These are phyloP conservation scores for Napeogenes sylphis DNA, from an alignment of 2,888 invertebrate genomes.

Conservation along the genomic window DNA sequence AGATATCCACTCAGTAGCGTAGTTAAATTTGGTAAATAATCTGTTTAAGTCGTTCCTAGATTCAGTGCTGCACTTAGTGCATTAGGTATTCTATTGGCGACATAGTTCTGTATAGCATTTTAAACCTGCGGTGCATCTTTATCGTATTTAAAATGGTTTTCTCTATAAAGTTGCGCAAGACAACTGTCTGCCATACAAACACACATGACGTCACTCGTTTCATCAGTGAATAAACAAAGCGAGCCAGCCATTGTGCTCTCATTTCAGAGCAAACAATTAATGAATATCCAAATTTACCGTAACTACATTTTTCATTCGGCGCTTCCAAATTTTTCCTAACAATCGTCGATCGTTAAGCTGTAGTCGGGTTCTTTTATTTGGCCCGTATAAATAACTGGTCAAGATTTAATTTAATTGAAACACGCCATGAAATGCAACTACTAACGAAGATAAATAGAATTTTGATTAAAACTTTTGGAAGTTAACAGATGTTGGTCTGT, in stretches of 20 bases:
- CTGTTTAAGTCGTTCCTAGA: neutral
- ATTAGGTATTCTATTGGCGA: neutral
- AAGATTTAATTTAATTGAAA: slow-evolving; percentile 63
- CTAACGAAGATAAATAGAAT: slow-evolving; percentile 66
- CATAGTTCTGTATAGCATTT: slow-evolving; percentile 4
- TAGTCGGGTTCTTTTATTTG: slow-evolving; percentile 31
- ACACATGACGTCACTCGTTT: slow-evolving; percentile 61
- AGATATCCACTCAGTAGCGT: too few relatives aligned
- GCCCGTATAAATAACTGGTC: slow-evolving; percentile 40
- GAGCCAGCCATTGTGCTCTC: slow-evolving; percentile 52
- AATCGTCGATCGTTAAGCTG: slow-evolving; percentile 33
- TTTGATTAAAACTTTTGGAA: slow-evolving; percentile 47
- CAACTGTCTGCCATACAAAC: slow-evolving; percentile 26
- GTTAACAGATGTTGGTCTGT: slow-evolving; percentile 22
- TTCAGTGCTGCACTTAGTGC: neutral
- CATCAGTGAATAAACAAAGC: slow-evolving; percentile 64
- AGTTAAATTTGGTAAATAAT: neutral
- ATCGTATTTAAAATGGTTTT: slow-evolving; percentile 19
- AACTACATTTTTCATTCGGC: slow-evolving; percentile 26
- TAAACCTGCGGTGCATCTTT: slow-evolving; percentile 26
- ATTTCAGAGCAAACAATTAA: slow-evolving; percentile 57
- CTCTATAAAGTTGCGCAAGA: slow-evolving; percentile 35
- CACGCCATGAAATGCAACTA: slow-evolving; percentile 35
- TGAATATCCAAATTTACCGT: slow-evolving; percentile 37
- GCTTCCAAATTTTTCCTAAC: slow-evolving; percentile 28